Evolutionary conservation across 2,113 vertebrate species (phyloP).

Genomic region (Nansenia antarctica): DNA sequence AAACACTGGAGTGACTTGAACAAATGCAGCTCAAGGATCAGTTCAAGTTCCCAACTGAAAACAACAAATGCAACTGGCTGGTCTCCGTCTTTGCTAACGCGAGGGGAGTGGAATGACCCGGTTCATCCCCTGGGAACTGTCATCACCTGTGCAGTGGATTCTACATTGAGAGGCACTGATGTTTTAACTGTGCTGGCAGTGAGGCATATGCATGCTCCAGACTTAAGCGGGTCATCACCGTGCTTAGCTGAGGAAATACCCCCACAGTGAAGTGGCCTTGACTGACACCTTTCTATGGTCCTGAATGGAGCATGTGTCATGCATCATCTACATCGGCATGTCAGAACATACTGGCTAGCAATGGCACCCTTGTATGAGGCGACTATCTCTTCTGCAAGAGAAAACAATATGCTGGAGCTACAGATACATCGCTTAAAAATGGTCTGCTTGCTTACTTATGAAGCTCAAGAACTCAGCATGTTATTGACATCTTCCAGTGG

Average conservation of each 20-base stretch:
- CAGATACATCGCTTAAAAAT: not conserved
- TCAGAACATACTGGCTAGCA: not conserved
- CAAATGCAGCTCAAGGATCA: not conserved
- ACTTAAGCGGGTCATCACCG: conserved; percentile 10
- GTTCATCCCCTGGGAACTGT: conserved; percentile 28
- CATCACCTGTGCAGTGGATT: conserved; percentile 21
- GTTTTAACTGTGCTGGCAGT: not conserved
- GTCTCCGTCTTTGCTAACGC: conserved; percentile 1
- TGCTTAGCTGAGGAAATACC: conserved; percentile 7
- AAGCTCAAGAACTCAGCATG: too few species aligned
- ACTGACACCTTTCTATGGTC: conserved; percentile 5
- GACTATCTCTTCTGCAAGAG: not conserved
- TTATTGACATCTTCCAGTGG: not conserved
- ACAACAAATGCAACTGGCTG: conserved; percentile 11
- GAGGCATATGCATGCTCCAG: conserved; percentile 6
- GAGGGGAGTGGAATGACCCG: conserved; percentile 19
- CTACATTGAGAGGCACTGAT: not conserved
- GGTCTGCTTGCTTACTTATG: too few species aligned
- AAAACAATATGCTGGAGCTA: not conserved
- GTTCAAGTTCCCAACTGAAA: not conserved
- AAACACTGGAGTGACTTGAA: not conserved
- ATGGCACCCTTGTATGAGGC: not conserved
- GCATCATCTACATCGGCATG: not conserved
- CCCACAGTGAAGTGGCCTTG: not conserved
- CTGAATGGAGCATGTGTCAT: not conserved